Percentiles rank a stretch among this genome's conserved stretches.
Evolutionary conservation across 2,113 vertebrate species (phyloP).

Genomic region (Petromus typicus): DNA sequence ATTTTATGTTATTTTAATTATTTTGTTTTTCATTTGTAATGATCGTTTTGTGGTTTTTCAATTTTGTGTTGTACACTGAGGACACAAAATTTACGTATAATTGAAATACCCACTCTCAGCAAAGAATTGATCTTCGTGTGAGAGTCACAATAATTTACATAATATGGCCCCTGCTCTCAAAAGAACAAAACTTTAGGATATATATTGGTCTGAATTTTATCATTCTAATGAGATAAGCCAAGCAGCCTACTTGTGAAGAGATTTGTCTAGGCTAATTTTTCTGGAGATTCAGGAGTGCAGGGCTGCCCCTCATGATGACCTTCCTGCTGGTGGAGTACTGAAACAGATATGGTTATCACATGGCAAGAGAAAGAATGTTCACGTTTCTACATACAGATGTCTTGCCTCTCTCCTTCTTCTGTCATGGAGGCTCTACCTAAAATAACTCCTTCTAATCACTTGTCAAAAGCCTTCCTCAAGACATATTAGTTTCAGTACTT

Average conservation of each 20-base stretch:
- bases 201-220: neutral
- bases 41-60: neutral
- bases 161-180: neutral
- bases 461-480: neutral
- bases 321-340: neutral
- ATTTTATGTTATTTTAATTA: neutral
- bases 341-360: neutral
- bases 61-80: neutral
- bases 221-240: neutral
- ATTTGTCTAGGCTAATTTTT: neutral
- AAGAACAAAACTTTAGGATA: neutral
- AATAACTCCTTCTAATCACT: neutral
- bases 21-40: constrained; percentile 4
- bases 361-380: neutral
- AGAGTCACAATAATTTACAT: neutral
- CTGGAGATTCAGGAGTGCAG: too few relatives aligned
- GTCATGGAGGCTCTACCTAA: neutral
- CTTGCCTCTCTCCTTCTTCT: neutral
- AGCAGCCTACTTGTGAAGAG: neutral
- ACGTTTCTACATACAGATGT: neutral
- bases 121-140: neutral
- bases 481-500: neutral
- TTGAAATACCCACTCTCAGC: neutral
- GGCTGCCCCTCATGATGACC: rapidly evolving
- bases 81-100: neutral